Percentiles rank a stretch among this genome's conserved stretches.
phyloP scores from a whole-genome alignment of 1,140 invertebrate species.

The Pseudachorutes palmiensis region DNA sequence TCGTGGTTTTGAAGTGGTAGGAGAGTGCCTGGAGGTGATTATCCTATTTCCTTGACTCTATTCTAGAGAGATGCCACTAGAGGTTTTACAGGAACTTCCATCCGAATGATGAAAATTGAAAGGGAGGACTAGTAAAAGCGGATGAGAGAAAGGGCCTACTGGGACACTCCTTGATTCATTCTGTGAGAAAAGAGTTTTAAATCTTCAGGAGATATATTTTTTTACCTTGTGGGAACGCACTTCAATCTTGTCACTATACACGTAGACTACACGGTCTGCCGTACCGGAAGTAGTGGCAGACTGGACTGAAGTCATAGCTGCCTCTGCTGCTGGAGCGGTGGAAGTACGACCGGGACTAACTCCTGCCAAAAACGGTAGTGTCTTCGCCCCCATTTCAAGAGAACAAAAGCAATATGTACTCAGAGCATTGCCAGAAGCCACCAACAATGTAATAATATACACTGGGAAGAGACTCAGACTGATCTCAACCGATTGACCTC shows the following conservation, averaged over 20 bases:
- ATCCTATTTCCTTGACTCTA: too few relatives aligned
- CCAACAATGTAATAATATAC: not conserved
- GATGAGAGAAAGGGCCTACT: not conserved
- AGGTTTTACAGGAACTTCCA: not conserved
- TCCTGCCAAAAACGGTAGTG: constrained; percentile 37
- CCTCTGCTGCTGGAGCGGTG: constrained; percentile 13
- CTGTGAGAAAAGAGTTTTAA: not conserved
- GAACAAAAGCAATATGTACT: constrained; percentile 28
- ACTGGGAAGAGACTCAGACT: constrained; percentile 4
- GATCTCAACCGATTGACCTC: too few relatives aligned
- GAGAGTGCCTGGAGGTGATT: too few relatives aligned
- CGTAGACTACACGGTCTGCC: constrained; percentile 50
- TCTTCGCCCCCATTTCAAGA: constrained; percentile 32
- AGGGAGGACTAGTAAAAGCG: too few relatives aligned
- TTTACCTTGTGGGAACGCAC: constrained; percentile 49
- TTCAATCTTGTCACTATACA: constrained; percentile 53
- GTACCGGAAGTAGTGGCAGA: constrained; percentile 22
- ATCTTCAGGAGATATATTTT: not conserved
- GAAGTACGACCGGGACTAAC: constrained; percentile 32
- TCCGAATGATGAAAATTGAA: not conserved
- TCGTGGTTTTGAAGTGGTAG: too few relatives aligned
- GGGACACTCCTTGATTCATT: not conserved
- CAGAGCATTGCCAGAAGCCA: constrained; percentile 31
- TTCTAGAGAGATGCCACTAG: too few relatives aligned
- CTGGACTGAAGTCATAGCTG: constrained; percentile 10